These are phyloP conservation scores for Xanthia togata DNA, from an alignment of 2,888 invertebrate genomes.

Conservation along the genomic window DNA sequence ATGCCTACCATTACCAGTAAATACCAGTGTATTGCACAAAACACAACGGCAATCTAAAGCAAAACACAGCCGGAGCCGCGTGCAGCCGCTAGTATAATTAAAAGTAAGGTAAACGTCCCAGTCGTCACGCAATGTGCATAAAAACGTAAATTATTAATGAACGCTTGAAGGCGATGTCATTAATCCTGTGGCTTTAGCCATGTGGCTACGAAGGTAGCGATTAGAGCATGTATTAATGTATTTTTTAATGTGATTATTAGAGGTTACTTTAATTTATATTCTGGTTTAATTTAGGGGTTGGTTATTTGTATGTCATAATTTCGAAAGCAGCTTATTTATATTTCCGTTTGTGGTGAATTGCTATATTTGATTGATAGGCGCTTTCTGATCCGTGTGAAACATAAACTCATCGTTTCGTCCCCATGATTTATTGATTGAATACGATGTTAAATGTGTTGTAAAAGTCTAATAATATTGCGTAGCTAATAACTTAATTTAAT, in stretches of 20 bases:
- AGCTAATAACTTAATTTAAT: background rate
- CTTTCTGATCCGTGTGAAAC: background rate
- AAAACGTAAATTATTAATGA: slow-evolving; percentile 71
- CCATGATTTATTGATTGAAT: background rate
- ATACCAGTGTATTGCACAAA: slow-evolving; percentile 32
- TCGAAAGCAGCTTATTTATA: background rate
- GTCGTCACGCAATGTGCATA: slow-evolving; percentile 67
- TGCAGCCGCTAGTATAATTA: slow-evolving; percentile 60
- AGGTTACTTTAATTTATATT: background rate
- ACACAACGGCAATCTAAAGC: slow-evolving; percentile 21
- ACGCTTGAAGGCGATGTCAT: slow-evolving; percentile 71
- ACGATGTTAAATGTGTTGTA: background rate
- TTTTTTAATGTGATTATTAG: background rate
- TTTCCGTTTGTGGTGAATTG: background rate
- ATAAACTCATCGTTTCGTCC: background rate
- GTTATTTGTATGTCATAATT: background rate
- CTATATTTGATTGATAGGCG: slow-evolving; percentile 14
- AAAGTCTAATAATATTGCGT: background rate
- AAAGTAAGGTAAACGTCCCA: slow-evolving; percentile 64
- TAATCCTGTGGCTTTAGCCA: slow-evolving; percentile 71
- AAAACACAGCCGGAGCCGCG: slow-evolving; percentile 43
- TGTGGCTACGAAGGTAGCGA: slow-evolving; percentile 54
- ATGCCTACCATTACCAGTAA: background rate
- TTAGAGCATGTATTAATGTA: background rate
- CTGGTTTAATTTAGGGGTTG: background rate